These are phyloP conservation scores for Aphaenogaster ashmeadi DNA, from an alignment of 1,140 invertebrate genomes.

Conservation along the genomic window DNA sequence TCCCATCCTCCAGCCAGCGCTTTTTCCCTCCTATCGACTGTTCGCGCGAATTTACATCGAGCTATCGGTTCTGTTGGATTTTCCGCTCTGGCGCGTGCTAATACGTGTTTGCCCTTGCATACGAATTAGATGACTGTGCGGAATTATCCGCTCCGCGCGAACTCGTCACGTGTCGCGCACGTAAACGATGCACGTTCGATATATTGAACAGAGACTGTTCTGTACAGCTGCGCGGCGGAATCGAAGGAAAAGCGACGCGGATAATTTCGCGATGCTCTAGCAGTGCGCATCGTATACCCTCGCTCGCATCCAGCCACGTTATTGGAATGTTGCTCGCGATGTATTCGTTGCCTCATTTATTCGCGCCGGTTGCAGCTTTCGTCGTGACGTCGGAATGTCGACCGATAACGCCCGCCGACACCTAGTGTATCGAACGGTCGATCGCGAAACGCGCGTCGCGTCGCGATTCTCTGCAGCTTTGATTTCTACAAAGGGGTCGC, in stretches of 20 bases:
- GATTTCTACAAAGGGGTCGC: conserved; percentile 37
- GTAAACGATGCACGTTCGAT: conserved; percentile 39
- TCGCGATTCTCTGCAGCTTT: conserved; percentile 1
- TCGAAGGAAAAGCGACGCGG: neutral
- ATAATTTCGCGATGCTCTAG: conserved; percentile 4
- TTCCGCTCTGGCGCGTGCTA: conserved; percentile 45
- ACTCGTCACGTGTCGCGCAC: conserved; percentile 35
- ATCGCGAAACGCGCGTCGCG: conserved; percentile 32
- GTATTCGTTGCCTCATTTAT: conserved; percentile 59
- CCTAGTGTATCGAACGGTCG: conserved; percentile 61
- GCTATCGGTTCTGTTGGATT: conserved; percentile 24
- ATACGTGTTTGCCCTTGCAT: conserved; percentile 50
- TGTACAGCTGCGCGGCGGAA: neutral
- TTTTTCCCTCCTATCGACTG: conserved; percentile 7
- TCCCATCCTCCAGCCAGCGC: neutral
- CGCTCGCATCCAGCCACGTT: neutral
- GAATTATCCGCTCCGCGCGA: conserved; percentile 34
- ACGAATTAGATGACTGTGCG: conserved; percentile 46
- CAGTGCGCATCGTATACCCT: neutral
- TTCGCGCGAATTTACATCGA: conserved; percentile 38
- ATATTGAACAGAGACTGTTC: conserved; percentile 7
- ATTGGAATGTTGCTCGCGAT: conserved; percentile 36
- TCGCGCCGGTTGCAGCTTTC: conserved; percentile 24
- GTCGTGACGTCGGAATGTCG: conserved; percentile 24
- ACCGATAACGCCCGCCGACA: conserved; percentile 41